Evolutionary conservation across 1,140 invertebrate species (phyloP), one percentile per base, ranked within the genome.

Genomic region (Drosophila kanapiae): DNA sequence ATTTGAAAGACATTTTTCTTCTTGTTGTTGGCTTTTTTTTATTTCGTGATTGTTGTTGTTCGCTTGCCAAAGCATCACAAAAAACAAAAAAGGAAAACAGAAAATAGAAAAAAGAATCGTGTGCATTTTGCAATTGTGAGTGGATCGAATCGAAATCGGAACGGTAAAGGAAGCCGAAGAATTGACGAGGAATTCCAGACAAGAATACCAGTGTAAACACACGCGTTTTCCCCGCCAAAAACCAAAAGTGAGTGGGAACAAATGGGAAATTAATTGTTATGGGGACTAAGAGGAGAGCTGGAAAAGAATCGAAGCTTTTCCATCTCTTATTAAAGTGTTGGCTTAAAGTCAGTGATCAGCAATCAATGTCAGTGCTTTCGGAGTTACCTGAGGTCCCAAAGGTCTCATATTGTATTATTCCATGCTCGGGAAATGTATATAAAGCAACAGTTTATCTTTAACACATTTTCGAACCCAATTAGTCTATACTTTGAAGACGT

Each of bases 61-160:
- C 31, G 31, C 31, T 8, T 31, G 31, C 31, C 31, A 31, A 31
- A 31, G 6, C n/a, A 40, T n/a, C 38, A 40, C 38, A 40, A 54
- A 38, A 23, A 54, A 23, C 2, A 37, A 37, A 23, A 9, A 37
- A 10, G 10, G 6, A 18, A 38, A 38, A 56, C 13, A 6, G n/a
- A n/a, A 38, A 38, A 23, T 40, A 35, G n/a, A 3, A 57, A 4
- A 33, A 51, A 51, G 14, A 58, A 74, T 29, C 49, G 47, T 18
- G 31, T 68, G 62, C 67, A 70, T 62, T 62, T 54, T 81, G 61
- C 62, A 42, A 67, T 56, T 70, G 67, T 49, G 67, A 68, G 65
- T 68, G 65, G 65, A 68, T 65, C 57, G 62, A 27, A 35, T 35
- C 40, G 62, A 23, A 64, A 64, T 10, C 31, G 16, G 13, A 54